phyloP scores from a whole-genome alignment of 2,113 vertebrate species.

The Thinocorus orbignyianus region DNA sequence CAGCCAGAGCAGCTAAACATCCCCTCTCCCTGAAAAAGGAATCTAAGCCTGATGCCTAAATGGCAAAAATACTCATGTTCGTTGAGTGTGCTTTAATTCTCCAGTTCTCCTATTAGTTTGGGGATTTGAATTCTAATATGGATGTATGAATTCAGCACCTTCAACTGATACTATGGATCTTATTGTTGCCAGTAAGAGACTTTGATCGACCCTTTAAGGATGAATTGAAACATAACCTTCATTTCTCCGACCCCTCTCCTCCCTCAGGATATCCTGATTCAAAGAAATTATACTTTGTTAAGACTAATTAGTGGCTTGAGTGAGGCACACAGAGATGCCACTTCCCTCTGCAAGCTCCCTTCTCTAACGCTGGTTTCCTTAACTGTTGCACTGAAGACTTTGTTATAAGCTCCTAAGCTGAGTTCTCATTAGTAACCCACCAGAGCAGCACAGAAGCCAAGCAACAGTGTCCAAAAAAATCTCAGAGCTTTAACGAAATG shows the following conservation, averaged over 20 bases:
- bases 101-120: not conserved
- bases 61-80: not conserved
- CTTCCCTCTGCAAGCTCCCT: not conserved
- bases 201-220: not conserved
- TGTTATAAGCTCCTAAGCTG: not conserved
- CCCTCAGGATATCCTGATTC: not conserved
- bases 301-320: constrained; percentile 26
- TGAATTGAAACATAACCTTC: not conserved
- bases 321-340: not conserved
- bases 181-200: not conserved
- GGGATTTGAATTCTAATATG: not conserved
- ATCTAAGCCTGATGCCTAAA: not conserved
- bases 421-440: constrained; percentile 33
- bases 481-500: not conserved
- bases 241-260: not conserved
- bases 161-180: not conserved
- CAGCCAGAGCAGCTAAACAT: not conserved
- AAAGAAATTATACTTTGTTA: constrained; percentile 4
- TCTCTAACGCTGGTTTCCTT: not conserved
- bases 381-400: not conserved
- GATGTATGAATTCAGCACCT: not conserved
- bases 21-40: not conserved
- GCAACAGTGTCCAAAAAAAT: not conserved
- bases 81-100: not conserved
- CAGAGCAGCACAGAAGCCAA: not conserved